phyloP scores from a whole-genome alignment of 2,113 vertebrate genomes.

The Vanacampus margaritifer region DNA sequence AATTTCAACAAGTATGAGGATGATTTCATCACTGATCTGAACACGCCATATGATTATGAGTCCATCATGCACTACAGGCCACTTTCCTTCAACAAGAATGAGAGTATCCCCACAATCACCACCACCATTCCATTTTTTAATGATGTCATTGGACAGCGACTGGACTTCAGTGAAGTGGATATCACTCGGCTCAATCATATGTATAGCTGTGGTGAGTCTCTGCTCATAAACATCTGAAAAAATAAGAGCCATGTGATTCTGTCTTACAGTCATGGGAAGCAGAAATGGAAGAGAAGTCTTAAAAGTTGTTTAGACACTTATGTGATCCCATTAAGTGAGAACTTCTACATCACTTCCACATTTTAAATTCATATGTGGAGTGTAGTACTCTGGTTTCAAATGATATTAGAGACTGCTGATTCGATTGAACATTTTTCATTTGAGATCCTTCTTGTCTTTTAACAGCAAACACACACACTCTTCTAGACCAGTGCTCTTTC shows the following conservation, averaged over 20 bases:
- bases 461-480: conserved; percentile 80
- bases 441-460: neutral
- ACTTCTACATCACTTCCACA: no score
- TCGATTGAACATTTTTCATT: no score
- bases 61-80: conserved; percentile 90
- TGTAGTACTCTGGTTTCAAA: no score
- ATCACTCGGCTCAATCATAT: conserved; percentile 85
- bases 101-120: conserved; percentile 82
- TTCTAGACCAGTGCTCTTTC: conserved; percentile 89
- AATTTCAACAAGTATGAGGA: conserved; percentile 84
- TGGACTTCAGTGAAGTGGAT: conserved; percentile 83
- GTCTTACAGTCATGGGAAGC: no score
- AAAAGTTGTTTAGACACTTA: no score
- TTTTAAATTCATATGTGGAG: no score
- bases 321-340: no score
- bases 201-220: conserved; percentile 90
- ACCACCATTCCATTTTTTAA: conserved; percentile 83
- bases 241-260: neutral
- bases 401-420: no score
- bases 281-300: no score
- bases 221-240: neutral
- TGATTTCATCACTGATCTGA: conserved; percentile 80
- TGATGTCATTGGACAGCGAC: conserved; percentile 82
- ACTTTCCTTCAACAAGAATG: conserved; percentile 85
- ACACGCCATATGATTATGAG: conserved; percentile 91